phyloP scores from a whole-genome alignment of 2,888 invertebrate species.

The Leptopterna dolabrata region DNA sequence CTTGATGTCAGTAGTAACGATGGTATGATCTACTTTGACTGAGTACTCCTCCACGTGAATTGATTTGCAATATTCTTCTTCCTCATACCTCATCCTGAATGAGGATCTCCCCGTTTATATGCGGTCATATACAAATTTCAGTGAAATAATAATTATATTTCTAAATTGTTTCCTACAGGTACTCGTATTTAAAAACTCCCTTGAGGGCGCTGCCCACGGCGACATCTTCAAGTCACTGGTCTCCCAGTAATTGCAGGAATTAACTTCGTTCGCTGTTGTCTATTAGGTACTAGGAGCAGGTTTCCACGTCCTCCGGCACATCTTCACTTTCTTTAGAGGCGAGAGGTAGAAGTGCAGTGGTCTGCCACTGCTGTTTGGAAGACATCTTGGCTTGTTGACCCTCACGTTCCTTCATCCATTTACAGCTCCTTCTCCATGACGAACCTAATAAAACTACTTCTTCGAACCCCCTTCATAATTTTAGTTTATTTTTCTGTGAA shows the following conservation, averaged over 20 bases:
- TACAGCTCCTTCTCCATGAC: neutral
- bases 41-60: too few relatives aligned
- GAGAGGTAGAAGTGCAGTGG: conserved; percentile 10
- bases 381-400: neutral
- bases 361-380: neutral
- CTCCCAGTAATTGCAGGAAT: conserved; percentile 29
- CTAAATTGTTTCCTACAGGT: neutral
- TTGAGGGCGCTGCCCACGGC: neutral
- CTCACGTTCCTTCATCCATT: neutral
- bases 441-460: neutral
- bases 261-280: conserved; percentile 25
- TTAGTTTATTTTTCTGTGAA: neutral
- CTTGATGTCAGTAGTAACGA: too few relatives aligned
- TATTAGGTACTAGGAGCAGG: conserved; percentile 31
- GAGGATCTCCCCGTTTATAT: too few relatives aligned
- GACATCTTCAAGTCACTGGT: too few relatives aligned
- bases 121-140: too few relatives aligned
- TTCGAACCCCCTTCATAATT: neutral
- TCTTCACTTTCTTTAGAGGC: conserved; percentile 31
- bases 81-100: too few relatives aligned
- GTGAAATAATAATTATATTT: neutral
- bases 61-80: too few relatives aligned
- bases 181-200: neutral
- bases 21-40: too few relatives aligned
- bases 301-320: neutral